phyloP scores from a whole-genome alignment of 2,797 vertebrate genomes.

The Thalassophryne amazonica region DNA sequence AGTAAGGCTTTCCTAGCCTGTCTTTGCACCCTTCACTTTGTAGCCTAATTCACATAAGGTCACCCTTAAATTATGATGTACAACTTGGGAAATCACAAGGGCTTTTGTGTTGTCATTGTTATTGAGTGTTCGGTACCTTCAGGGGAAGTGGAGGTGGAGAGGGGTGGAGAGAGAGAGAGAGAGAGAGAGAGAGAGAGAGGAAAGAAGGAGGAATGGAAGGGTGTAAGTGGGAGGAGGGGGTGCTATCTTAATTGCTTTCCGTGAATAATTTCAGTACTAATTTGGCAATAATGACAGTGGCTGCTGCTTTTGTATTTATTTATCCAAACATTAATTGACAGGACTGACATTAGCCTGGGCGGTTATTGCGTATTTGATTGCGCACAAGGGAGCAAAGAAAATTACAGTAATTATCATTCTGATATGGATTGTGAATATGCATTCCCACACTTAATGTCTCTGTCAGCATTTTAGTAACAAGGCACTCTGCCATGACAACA shows the following conservation, averaged over 20 bases:
- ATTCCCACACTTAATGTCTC: slow-evolving; percentile 63
- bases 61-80: slow-evolving; percentile 47
- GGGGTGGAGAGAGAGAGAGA: slow-evolving; percentile 1
- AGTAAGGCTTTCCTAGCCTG: neutral
- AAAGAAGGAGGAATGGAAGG: slow-evolving; percentile 19
- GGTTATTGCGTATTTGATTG: slow-evolving; percentile 71
- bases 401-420: slow-evolving; percentile 72
- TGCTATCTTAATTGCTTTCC: slow-evolving; percentile 75
- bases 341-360: slow-evolving; percentile 66
- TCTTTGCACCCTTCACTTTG: slow-evolving; percentile 6
- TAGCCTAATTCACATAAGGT: slow-evolving; percentile 27
- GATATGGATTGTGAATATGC: slow-evolving; percentile 75
- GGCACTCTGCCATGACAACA: slow-evolving; percentile 55
- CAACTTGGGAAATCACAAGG: slow-evolving; percentile 53
- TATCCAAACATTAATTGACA: slow-evolving; percentile 79
- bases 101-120: slow-evolving; percentile 67
- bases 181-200: slow-evolving; percentile 23
- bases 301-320: slow-evolving; percentile 77
- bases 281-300: slow-evolving; percentile 77
- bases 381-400: slow-evolving; percentile 73
- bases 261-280: slow-evolving; percentile 79
- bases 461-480: slow-evolving; percentile 58
- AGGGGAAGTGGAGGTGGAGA: slow-evolving; percentile 48
- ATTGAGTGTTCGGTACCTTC: slow-evolving; percentile 61
- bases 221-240: slow-evolving; percentile 40